A percentile compares a stretch with the other conserved stretches of the same genome.
These are phyloP conservation scores for Anser brachyrhynchus DNA, from an alignment of 2,113 vertebrate species.

Conservation along the genomic window DNA sequence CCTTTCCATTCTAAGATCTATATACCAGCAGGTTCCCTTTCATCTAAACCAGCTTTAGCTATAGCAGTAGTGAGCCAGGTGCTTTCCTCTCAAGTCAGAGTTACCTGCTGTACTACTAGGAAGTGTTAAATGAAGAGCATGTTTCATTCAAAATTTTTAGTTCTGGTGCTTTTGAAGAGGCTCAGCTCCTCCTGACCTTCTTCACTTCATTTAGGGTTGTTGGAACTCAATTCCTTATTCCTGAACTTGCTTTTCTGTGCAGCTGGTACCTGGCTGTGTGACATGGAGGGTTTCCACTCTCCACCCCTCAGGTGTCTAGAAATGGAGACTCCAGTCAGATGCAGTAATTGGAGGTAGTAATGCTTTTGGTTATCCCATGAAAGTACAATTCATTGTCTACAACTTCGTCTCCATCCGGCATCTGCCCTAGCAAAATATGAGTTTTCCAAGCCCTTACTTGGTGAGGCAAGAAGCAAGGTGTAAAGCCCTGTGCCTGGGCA, in stretches of 20 bases:
- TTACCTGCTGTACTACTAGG: not conserved
- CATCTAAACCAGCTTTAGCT: not conserved
- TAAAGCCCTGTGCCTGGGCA: not conserved
- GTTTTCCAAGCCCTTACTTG: not conserved
- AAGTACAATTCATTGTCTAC: not conserved
- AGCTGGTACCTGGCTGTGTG: not conserved
- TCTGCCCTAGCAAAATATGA: not conserved
- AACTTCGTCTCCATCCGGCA: not conserved
- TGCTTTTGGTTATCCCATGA: not conserved
- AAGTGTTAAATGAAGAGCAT: not conserved
- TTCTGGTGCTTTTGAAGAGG: not conserved
- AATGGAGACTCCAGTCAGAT: not conserved
- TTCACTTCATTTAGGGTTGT: not conserved
- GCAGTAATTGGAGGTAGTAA: not conserved
- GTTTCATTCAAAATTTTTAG: not conserved
- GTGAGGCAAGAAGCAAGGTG: not conserved
- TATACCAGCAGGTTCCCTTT: not conserved
- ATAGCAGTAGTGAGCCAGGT: not conserved
- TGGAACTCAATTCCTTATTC: not conserved
- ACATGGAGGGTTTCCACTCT: not conserved
- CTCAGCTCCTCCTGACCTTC: not conserved
- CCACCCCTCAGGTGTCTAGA: not conserved
- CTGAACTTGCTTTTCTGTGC: not conserved
- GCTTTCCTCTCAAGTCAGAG: not conserved
- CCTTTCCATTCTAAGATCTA: not conserved